Evolutionary conservation across 2,888 invertebrate genomes (phyloP), one percentile per base, ranked within the genome.

Genomic region (Cetonia aurata): DNA sequence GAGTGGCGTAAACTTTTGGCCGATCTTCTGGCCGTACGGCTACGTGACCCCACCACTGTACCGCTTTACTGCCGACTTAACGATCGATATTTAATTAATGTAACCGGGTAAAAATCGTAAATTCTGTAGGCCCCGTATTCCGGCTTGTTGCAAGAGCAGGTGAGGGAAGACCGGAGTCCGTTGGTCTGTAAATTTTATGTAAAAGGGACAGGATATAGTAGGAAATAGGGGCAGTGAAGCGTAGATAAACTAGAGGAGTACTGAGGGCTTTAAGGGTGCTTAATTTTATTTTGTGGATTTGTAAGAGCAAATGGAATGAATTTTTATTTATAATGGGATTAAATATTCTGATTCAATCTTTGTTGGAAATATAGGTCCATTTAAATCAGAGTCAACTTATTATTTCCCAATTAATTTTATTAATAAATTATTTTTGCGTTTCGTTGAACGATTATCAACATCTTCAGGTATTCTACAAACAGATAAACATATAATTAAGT

Each of bases 41-140:
- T 56, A 56, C 55, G 56, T 56, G 44, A 56, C 55, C 56, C 46
- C 44, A 13, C 13, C 12, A 9, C 37, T 17, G n/a, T 42, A 9
- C 19, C 46, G 53, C 17, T 46, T 56, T 67, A 56, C 33, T 31
- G 3, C 56, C 17, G 37, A 62, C 62, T 60, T 46, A 46, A 33
- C 62, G 67, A 67, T 67, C 67, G 56, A 67, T 67, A 67, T 67
- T 67, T 67, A 67, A 67, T 67, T 67, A 67, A 67, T 65, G 56
- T 56, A 48, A 67, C 33, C 44, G 44, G 56, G 33, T 15, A 56
- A 67, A 67, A 56, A 67, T 67, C 56, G 55, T 67, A 67, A 67
- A 67, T 37, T 67, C 19, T n/a, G 37, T 25, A 12, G 17, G 13
- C 33, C 13, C 17, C 46, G n/a, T 67, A 10, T 56, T 9, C 8